Base-by-base conservation (phyloP, 2,113 vertebrate genomes). In the Penelope pileata region DNA sequence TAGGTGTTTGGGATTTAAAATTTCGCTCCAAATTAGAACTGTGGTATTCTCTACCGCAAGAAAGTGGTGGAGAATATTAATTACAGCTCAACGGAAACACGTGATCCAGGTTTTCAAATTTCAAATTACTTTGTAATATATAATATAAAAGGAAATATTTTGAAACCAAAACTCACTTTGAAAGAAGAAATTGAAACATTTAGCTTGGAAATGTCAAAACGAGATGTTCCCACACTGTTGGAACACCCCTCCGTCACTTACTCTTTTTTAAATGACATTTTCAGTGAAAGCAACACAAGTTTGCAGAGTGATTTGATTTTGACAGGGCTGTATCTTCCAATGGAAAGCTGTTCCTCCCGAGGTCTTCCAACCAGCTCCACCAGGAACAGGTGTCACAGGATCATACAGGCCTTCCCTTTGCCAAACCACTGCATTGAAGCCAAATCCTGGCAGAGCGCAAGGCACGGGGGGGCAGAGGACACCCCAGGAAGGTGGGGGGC, bases 181-280 rank as follows among this genome's bases (percentile, higher is more conserved):
- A 94, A 76, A 45, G 45, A 87, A 94, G 48, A 94, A 95, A 84
- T 36, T 75, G 83, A 93, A 95, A 92, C 7, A 6, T 85, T 94
- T 91, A 82, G 66, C 62, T 91, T 95, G 66, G 77, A 96, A 94
- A 96, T 94, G 81, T 94, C 89, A 95, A 83, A 95, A 91, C 0
- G 36, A 97, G 89, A 84, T 47, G 5, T 94, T 95, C 86, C 86
- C 83, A 94, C 89, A 93, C 74, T 76, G 69, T 82, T 94, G 92
- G 92, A 96, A 92, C 91, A 93, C 66, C 83, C 81, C 77, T 94
- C 48, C 70, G 48, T 76, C 80, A 90, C 89, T 94, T 92, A 86
- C 74, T 93, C 83, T 69, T 91, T 95, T 92, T 79, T 6, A 96
- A 95, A 75, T 92, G 27, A 93, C 94, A 96, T 95, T 96, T 97